Evolutionary conservation across 1,140 invertebrate species (phyloP).

Genomic region (Agrypnia vestita): DNA sequence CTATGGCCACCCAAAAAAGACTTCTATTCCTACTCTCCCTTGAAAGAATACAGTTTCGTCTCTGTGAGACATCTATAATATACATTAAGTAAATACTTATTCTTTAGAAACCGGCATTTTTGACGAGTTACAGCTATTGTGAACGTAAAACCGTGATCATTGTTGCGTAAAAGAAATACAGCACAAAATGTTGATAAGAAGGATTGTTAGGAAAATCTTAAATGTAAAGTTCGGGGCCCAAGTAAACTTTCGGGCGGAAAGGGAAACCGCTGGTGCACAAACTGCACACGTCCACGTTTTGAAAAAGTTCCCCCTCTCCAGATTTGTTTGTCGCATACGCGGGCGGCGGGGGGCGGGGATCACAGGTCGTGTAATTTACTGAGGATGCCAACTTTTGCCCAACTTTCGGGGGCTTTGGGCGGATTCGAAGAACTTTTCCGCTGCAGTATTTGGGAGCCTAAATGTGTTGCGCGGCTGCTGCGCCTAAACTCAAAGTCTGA

Average conservation of each 20-base stretch:
- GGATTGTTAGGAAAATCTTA: no score
- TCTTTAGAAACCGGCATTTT: no score
- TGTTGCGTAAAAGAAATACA: no score
- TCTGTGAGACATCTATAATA: no score
- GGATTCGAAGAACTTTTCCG: slow-evolving; percentile 33
- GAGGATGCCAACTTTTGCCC: slow-evolving; percentile 39
- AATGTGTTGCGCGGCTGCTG: background rate
- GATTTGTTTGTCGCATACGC: slow-evolving; percentile 43
- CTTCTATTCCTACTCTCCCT: no score
- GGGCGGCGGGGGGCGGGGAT: background rate
- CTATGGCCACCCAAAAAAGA: no score
- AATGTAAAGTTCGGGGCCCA: no score
- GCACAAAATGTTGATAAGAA: no score
- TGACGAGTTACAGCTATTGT: no score
- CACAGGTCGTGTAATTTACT: slow-evolving; percentile 38
- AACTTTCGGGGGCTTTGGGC: slow-evolving; percentile 21
- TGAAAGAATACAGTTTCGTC: no score
- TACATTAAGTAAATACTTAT: no score
- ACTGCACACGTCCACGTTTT: slow-evolving; percentile 34
- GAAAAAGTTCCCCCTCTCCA: slow-evolving; percentile 12
- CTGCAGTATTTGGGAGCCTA: slow-evolving; percentile 30
- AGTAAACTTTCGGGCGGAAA: background rate
- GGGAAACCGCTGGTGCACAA: slow-evolving; percentile 12
- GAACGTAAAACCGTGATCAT: no score
- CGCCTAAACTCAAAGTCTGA: background rate